Conservation (phyloP, 1,140 invertebrate species). For the Sitodiplosis mosellana region DNA sequence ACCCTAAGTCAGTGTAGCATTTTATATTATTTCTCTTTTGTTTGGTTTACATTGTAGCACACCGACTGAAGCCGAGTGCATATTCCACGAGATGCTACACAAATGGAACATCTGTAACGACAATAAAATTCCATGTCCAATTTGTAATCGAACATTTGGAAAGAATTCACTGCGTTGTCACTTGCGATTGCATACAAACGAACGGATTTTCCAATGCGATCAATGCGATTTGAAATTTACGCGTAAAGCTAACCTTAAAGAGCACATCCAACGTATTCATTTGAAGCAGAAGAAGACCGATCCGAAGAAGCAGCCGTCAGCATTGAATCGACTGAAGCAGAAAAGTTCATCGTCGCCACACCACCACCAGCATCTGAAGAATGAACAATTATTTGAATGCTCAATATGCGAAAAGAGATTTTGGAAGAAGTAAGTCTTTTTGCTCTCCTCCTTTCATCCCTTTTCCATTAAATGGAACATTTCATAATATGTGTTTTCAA, state of each 20-base stretch:
- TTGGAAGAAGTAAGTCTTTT: conserved; percentile 36
- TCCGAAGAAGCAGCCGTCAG: conserved; percentile 4
- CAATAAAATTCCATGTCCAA: conserved; percentile 38
- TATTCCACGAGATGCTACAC: conserved; percentile 46
- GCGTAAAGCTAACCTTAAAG: conserved; percentile 35
- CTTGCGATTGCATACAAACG: conserved; percentile 51
- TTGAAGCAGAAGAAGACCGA: conserved; percentile 3
- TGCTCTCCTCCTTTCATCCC: not conserved
- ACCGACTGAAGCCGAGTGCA: conserved; percentile 33
- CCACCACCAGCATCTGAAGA: no score
- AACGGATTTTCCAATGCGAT: conserved; percentile 49
- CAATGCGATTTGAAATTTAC: conserved; percentile 42
- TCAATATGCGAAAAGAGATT: conserved; percentile 38
- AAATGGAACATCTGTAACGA: conserved; percentile 21
- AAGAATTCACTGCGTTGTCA: conserved; percentile 49
- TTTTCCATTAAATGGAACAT: not conserved
- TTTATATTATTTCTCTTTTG: not conserved
- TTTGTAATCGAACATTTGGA: conserved; percentile 47
- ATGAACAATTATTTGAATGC: conserved; percentile 28
- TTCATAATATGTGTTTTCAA: conserved; percentile 1
- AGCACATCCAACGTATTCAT: conserved; percentile 32
- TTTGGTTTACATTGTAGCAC: conserved; percentile 9
- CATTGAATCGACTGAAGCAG: conserved; percentile 7
- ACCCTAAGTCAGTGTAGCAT: no score
- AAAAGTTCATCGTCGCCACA: no score